A percentile compares a stretch with the other conserved stretches of the same genome.
phyloP scores from a whole-genome alignment of 1,140 invertebrate species.

The Rhagoletis pomonella region DNA sequence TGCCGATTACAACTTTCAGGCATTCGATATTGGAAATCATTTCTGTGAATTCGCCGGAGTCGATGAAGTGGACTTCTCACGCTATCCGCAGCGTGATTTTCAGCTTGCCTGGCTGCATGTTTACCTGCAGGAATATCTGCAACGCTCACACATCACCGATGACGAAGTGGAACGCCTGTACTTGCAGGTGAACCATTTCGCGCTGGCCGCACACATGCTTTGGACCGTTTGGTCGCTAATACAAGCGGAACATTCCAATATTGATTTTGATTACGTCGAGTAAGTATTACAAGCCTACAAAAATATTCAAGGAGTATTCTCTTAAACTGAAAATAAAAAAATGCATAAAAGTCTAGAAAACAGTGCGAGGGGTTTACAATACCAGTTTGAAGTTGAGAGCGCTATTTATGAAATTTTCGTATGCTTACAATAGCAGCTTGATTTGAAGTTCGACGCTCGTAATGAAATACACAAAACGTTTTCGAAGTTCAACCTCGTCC shows the following conservation, averaged over 20 bases:
- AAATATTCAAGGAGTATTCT: no score
- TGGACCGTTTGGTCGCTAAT: conserved; percentile 96
- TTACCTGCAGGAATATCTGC: conserved; percentile 82
- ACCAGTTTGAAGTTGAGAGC: no score
- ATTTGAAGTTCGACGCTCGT: no score
- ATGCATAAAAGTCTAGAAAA: no score
- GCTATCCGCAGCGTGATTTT: conserved; percentile 87
- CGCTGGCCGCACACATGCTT: conserved; percentile 88
- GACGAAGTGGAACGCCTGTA: conserved; percentile 83
- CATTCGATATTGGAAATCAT: conserved; percentile 98
- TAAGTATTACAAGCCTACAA: conserved; percentile 75
- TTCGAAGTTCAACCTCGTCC: no score
- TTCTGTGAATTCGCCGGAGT: conserved; percentile 98
- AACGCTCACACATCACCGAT: conserved; percentile 74
- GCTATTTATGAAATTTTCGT: no score
- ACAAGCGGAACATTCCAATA: conserved; percentile 91
- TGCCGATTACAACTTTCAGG: conserved; percentile 93
- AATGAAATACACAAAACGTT: no score
- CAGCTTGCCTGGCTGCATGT: conserved; percentile 87
- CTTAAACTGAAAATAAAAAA: no score
- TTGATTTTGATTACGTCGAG: conserved; percentile 96
- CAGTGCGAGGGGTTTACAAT: no score
- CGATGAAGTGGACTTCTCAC: conserved; percentile 83
- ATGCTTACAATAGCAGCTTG: no score
- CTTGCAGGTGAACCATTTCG: conserved; percentile 86